Evolutionary conservation across 1,140 invertebrate species (phyloP).

Genomic region (Drosophila seguyi): DNA sequence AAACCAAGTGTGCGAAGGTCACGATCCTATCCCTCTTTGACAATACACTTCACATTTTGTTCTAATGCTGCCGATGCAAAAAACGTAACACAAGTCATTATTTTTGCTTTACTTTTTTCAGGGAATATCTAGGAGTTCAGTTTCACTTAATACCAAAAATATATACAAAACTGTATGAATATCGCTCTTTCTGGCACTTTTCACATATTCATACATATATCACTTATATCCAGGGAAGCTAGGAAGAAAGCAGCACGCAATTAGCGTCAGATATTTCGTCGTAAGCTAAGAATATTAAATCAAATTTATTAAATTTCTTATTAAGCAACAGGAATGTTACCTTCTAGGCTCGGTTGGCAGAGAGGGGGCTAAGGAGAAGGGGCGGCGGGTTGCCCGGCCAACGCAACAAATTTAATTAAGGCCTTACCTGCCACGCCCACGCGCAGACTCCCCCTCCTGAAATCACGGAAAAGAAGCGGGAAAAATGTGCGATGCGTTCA

Average conservation of each 20-base stretch:
- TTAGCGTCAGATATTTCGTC: too few species aligned
- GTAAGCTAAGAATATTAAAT: conserved; percentile 23
- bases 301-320: conserved; percentile 41
- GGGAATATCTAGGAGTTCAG: background rate
- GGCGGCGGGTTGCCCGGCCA: conserved; percentile 49
- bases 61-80: background rate
- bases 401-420: conserved; percentile 73
- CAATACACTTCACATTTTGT: conserved; percentile 3
- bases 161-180: conserved; percentile 5
- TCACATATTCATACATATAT: too few species aligned
- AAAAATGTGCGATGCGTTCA: conserved; percentile 37
- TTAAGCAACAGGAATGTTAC: conserved; percentile 8
- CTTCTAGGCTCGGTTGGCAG: background rate
- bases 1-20: background rate
- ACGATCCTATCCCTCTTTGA: background rate
- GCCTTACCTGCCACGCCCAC: conserved; percentile 59
- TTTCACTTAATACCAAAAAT: conserved; percentile 3
- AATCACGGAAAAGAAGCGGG: conserved; percentile 9
- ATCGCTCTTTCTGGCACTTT: too few species aligned
- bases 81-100: conserved; percentile 15
- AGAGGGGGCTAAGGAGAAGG: background rate
- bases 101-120: background rate
- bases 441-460: background rate
- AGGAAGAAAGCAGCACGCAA: background rate
- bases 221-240: background rate